Evolutionary conservation across 2,797 vertebrate species (phyloP), one percentile per base, ranked within the genome.

Genomic region (Hozukius guyotensis): DNA sequence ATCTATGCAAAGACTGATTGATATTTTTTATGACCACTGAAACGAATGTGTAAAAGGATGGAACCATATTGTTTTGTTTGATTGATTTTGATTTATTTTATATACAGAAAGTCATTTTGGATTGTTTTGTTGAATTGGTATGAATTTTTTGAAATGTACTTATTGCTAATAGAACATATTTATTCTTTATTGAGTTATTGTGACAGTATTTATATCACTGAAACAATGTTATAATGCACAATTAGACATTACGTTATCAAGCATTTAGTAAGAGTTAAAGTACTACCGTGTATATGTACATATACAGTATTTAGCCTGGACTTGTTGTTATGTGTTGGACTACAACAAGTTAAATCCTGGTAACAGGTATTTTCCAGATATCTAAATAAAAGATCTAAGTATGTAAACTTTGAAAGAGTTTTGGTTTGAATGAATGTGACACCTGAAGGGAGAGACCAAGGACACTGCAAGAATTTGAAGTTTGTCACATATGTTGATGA

Each of bases 1-100:
- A 71, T 31, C 84, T 90, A 89, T 93, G 85, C 85, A 92, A 89
- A 75, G 10, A 72, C 2, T 72, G 6, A 73, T 62, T 38, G 31
- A 68, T 36, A 57, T 78, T 67, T 88, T 84, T 70, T 22, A 63
- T 25, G 31, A 75, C 46, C 20, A 65, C 22, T 60, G 25, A 69
- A 75, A 55, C 46, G 2, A 67, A 16, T 55, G 25, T 64, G 3
- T 38, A 13, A 77, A 56, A 6, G 52, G 25, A 46, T n/a, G 16
- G 24, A 83, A 68, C 8, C 60, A 14, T 63, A 27, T 64, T 62
- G 22, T 77, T 78, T 74, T 88, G 29, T 78, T 80, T 75, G 46
- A 81, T 62, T 2, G 46, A 53, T n/a, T 52, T 52, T 20, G 66
- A 62, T 65, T 38, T 76, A 27, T 79, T 89, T 73, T 86, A 68